Base-by-base conservation (phyloP, 2,888 invertebrate species). In the Plutella xylostella region DNA sequence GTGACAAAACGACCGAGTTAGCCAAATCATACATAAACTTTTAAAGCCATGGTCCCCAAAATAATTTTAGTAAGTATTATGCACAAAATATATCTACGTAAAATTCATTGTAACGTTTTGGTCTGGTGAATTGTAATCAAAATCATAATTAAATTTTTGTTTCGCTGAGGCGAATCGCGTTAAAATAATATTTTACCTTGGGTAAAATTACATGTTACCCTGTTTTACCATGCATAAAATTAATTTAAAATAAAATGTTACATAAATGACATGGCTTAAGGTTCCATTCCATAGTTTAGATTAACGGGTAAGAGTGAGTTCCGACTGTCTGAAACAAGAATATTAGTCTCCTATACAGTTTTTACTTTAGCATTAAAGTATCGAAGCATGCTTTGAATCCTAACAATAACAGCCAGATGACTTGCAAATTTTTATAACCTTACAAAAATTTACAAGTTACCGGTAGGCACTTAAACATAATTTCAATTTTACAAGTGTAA, bases 21-120 rank as follows among this genome's bases (percentile, higher is more conserved):
- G 22, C 25, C 35, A 25, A 33, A 18, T 19, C 28, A 37, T 11
- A 25, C 47, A 31, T 39, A 30, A 15, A 45, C 48, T 54, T 56
- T 55, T 49, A 46, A 63, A 60, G 56, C 58, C 54, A 59, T 74
- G 73, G 73, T 73, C 74, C 73, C 72, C 53, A 67, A 61, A 72
- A 62, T 60, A 67, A 55, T 49, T 50, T 46, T 56, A 49, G 42
- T 49, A 17, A 25, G 51, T 50, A 55, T 49, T 53, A 56, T 47
- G 56, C 52, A 40, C 46, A 52, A 59, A 61, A 54, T 48, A 14
- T 54, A 56, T 49, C 57, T 59, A 61, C 56, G 48, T 38, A 61
- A 56, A 65, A 65, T 63, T 63, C 59, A 65, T 63, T 67, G 59
- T 60, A 53, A 54, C 47, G 55, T 25, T 55, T 65, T 65, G 63